Evolutionary conservation across 2,888 invertebrate genomes (phyloP).

Genomic region (Leuctra nigra): DNA sequence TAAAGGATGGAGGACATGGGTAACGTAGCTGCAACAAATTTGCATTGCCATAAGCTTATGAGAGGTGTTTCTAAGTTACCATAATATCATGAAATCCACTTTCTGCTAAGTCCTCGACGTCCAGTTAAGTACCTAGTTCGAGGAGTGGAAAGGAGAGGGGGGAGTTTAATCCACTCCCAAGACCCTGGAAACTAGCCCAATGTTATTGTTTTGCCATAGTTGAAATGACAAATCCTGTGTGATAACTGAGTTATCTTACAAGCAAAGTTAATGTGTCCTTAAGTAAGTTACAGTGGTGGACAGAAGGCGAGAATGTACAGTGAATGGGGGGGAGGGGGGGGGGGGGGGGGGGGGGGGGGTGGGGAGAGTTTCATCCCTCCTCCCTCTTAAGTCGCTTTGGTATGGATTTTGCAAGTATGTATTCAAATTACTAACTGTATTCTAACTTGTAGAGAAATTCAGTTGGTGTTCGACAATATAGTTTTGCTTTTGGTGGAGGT

Average conservation of each 20-base stretch:
- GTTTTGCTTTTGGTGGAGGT: too few relatives aligned
- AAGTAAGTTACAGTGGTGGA: slow-evolving; percentile 9
- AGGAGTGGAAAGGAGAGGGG: not conserved
- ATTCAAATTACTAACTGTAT: too few relatives aligned
- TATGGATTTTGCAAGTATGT: too few relatives aligned
- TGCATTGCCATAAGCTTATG: slow-evolving; percentile 8
- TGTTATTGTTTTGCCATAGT: slow-evolving; percentile 13
- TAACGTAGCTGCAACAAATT: slow-evolving; percentile 13
- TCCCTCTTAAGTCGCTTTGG: too few relatives aligned
- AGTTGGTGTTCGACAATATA: too few relatives aligned
- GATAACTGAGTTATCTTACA: slow-evolving; percentile 14
- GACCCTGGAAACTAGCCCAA: slow-evolving; percentile 2
- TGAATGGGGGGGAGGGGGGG: too few relatives aligned
- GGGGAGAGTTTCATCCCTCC: too few relatives aligned
- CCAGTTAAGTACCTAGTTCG: slow-evolving; percentile 7
- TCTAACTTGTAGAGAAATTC: too few relatives aligned
- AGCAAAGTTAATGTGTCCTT: slow-evolving; percentile 8
- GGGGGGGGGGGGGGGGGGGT: too few relatives aligned
- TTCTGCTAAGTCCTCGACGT: slow-evolving; percentile 11
- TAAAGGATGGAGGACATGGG: not conserved
- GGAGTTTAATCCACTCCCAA: slow-evolving; percentile 9
- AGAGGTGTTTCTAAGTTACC: slow-evolving; percentile 10
- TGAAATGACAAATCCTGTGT: slow-evolving; percentile 14
- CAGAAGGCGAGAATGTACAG: too few relatives aligned
- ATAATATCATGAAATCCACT: slow-evolving; percentile 17